Evolutionary conservation across 2,797 vertebrate genomes (phyloP), one percentile per base, ranked within the genome.

Genomic region (Malacoctenus gilli): DNA sequence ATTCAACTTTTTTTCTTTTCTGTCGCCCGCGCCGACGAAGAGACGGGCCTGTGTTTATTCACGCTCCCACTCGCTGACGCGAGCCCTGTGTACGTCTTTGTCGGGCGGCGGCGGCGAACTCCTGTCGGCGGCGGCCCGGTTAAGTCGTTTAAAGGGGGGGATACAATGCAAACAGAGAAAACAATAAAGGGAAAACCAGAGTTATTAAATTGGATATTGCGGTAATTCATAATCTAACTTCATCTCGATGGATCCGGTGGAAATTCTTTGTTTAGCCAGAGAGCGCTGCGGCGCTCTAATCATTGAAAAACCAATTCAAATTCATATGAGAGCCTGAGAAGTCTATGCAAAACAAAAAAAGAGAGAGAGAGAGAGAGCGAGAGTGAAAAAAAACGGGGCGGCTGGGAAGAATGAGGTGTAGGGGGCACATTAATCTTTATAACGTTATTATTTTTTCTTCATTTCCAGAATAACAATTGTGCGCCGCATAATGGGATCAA

Each of bases 281-380:
- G 77, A 80, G 84, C 87, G 82, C 70, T 59, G 80, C 82, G 85
- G 75, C 77, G 66, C 83, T 87, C 61, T 67, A 89, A 88, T 93
- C 92, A 92, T 91, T 90, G 87, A 92, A 92, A 93, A 93, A 90
- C 87, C 88, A 90, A 91, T 92, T 92, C 89, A 88, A 83, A 87
- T 85, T 88, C 85, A 89, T 89, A 91, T 88, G 87, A 90, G 88
- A 80, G 74, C 55, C n/a, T n/a, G 1, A 28, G 9, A 51, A 69
- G 67, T 89, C 74, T 75, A 62, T 80, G 83, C 84, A 89, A 85
- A 89, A 87, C 75, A n/a, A n/a, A n/a, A n/a, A n/a, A n/a, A n/a
- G n/a, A n/a, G n/a, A n/a, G n/a, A n/a, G n/a, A n/a, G n/a, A n/a
- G n/a, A n/a, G n/a, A n/a, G n/a, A n/a, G n/a, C n/a, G n/a, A n/a